Evolutionary conservation across 1,140 invertebrate species (phyloP).

Genomic region (Zaprionus kolodkinae): DNA sequence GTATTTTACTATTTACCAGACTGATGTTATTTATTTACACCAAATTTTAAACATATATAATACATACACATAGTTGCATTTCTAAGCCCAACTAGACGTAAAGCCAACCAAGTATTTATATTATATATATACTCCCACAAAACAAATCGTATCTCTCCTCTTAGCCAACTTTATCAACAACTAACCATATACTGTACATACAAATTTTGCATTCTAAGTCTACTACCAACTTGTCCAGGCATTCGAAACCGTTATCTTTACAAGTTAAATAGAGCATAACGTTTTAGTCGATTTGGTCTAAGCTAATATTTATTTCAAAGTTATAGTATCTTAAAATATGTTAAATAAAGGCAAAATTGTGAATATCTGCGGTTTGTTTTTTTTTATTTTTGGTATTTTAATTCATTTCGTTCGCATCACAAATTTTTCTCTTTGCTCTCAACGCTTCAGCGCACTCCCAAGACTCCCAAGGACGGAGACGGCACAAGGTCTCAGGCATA

Average conservation of each 20-base stretch:
- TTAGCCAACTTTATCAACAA: conserved; percentile 21
- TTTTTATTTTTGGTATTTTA: conserved; percentile 36
- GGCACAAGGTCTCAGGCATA: conserved; percentile 6
- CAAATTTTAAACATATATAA: conserved; percentile 48
- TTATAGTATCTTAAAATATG: conserved; percentile 37
- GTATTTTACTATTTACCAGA: conserved; percentile 58
- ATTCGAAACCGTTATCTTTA: conserved; percentile 63
- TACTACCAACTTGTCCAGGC: conserved; percentile 55
- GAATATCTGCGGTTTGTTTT: conserved; percentile 10
- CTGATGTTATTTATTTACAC: conserved; percentile 64
- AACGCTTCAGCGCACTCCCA: conserved; percentile 42
- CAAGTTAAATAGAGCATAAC: conserved; percentile 76
- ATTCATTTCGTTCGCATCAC: conserved; percentile 58
- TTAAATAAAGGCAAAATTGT: conserved; percentile 60
- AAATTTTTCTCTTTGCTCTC: conserved; percentile 48
- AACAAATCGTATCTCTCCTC: conserved; percentile 33
- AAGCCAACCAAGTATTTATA: conserved; percentile 59
- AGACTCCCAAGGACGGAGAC: conserved; percentile 51
- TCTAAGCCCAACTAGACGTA: conserved; percentile 47
- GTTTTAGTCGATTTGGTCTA: conserved; percentile 76
- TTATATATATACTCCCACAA: conserved; percentile 6
- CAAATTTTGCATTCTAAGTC: conserved; percentile 15
- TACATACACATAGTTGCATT: conserved; percentile 36
- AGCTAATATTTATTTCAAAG: conserved; percentile 79
- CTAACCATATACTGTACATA: conserved; percentile 38